phyloP scores from a whole-genome alignment of 2,888 invertebrate genomes.

The Sylvicola cinctus region DNA sequence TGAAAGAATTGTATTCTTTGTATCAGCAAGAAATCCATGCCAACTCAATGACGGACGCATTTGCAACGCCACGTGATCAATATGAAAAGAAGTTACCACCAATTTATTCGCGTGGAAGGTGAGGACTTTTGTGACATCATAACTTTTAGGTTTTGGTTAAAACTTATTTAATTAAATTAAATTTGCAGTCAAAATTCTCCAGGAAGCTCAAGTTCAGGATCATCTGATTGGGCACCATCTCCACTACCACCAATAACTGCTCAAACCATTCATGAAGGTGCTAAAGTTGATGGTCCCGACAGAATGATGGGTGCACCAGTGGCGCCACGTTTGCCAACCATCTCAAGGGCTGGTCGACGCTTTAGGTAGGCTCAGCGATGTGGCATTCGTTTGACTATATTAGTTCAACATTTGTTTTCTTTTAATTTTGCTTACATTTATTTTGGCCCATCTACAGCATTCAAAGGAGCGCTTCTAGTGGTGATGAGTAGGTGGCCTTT shows the following conservation, averaged over 20 bases:
- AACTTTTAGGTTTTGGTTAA: background rate
- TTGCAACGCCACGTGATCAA: constrained; percentile 15
- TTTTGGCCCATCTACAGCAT: too few relatives aligned
- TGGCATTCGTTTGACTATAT: too few relatives aligned
- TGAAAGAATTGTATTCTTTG: constrained; percentile 58
- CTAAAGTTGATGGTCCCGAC: constrained; percentile 11
- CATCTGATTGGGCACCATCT: constrained; percentile 25
- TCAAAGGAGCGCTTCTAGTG: too few relatives aligned
- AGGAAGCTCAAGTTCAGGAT: constrained; percentile 23
- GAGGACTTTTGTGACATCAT: background rate
- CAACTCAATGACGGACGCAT: constrained; percentile 40
- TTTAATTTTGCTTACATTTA: too few relatives aligned
- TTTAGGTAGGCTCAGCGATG: too few relatives aligned
- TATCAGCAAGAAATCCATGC: constrained; percentile 79
- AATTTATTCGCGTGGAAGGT: constrained; percentile 15
- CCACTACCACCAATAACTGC: constrained; percentile 26
- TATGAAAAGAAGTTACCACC: constrained; percentile 25
- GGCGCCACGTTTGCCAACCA: constrained; percentile 16
- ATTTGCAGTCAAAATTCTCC: constrained; percentile 2
- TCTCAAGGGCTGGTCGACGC: constrained; percentile 10
- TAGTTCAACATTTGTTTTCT: too few relatives aligned
- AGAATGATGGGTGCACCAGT: constrained; percentile 23
- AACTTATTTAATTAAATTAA: background rate
- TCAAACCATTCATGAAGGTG: background rate
- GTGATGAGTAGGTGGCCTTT: too few relatives aligned